Base-by-base conservation (phyloP, 1,140 invertebrate genomes). In the Lepidostoma basale region DNA sequence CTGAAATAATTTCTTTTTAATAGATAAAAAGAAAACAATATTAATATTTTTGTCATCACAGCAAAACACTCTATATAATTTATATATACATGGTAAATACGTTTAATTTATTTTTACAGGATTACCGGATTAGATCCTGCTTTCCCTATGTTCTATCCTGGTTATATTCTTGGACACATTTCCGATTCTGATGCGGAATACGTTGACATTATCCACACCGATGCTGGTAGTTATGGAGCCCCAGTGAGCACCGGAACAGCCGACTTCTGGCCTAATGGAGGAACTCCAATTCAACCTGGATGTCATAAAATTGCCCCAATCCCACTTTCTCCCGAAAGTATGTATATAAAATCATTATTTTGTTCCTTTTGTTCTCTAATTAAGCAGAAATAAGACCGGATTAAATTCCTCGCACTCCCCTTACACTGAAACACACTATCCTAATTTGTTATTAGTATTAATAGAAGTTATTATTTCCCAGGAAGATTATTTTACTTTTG, bases 211-310 rank as follows among this genome's bases (percentile, higher is more conserved):
- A 77, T 86, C n/a, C 86, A 87, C 65, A 84, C 81, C 4, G 83
- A 85, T 69, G 77, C 81, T 14, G 79, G 79, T 3, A 74, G 75
- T 28, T 82, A 81, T 58, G 81, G 81, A 6, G 85, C 85, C 49
- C 77, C 78, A 16, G 74, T 78, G 2, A 77, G 85, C 0, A 75
- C 84, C 0, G 89, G 88, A 1, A 83, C 84, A 1, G 82, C 83
- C 1, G 89, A 90, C 68, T 86, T 89, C 67, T 90, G 85, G 80
- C 87, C 88, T 0, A 89, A 89, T 74, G 86, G 85, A 58, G 85
- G 85, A 0, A 76, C 74, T 3, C 76, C 78, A 4, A 77, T 84
- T 3, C 90, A 92, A 74, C 89, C 89, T 0, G 90, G 90, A 3
- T 90, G 90, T 59, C 56, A 59, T 26, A 2, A 14, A 2, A 16